Evolutionary conservation across 2,888 invertebrate genomes (phyloP).

Genomic region (Lomographa bimaculata): DNA sequence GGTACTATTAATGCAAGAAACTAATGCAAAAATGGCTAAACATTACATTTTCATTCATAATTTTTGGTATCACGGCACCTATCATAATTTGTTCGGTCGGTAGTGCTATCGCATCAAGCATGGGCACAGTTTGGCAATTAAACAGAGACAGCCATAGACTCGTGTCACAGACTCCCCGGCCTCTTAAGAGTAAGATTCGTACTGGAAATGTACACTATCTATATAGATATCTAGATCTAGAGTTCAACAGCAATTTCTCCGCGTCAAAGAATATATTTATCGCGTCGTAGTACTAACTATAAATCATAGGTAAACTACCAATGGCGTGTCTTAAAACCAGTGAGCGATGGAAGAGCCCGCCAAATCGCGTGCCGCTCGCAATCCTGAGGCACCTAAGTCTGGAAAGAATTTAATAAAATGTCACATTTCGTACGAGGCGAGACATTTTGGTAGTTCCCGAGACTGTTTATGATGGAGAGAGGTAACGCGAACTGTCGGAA

Average conservation of each 20-base stretch:
- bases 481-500: constrained; percentile 10
- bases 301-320: constrained; percentile 37
- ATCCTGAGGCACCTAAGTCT: constrained; percentile 28
- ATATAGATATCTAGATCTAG: too few relatives aligned
- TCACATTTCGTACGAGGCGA: constrained; percentile 42
- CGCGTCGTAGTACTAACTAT: constrained; percentile 33
- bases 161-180: too few relatives aligned
- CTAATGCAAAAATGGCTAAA: too few relatives aligned
- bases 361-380: constrained; percentile 52
- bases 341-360: constrained; percentile 31
- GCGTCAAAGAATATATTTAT: constrained; percentile 31
- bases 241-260: constrained; percentile 14
- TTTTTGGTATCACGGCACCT: too few relatives aligned
- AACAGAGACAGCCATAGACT: too few relatives aligned
- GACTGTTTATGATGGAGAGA: constrained; percentile 18
- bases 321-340: constrained; percentile 33
- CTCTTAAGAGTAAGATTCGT: too few relatives aligned
- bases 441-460: constrained; percentile 31
- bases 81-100: too few relatives aligned
- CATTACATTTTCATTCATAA: too few relatives aligned
- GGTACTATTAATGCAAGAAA: too few relatives aligned
- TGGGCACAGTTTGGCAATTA: too few relatives aligned
- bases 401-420: constrained; percentile 64
- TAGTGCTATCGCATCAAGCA: too few relatives aligned
- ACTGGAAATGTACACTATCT: too few relatives aligned